Evolutionary conservation across 2,797 vertebrate genomes (phyloP), one percentile per base, ranked within the genome.

Genomic region (Champsocephalus esox): DNA sequence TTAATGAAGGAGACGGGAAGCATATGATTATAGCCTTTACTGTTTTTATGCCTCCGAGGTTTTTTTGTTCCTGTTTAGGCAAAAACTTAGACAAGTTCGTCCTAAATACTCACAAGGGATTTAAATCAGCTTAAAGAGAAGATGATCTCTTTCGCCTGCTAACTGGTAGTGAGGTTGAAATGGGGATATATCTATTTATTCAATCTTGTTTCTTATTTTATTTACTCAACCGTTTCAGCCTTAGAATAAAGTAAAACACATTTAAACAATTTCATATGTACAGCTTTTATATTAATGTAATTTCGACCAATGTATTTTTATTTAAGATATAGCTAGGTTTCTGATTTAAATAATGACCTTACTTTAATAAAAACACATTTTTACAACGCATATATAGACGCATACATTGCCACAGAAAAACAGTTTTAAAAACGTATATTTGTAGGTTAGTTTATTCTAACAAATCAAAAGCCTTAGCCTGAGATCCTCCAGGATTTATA

Each of bases 401-500:
- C 2, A 9, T 13, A 12, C 82, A 75, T 68, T 59, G 28, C 24
- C 55, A 56, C 17, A 55, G 10, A 46, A 4, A 41, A 60, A 24
- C 14, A 17, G 54, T 17, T 54, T 17, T 61, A 75, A 54, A 43
- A 73, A 3, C 3, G 3, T 50, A 24, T 79, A 77, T 87, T 86
- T 91, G 69, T 45, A 61, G 60, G 51, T 73, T 75, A 73, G 69
- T 90, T 88, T 87, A 83, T 82, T 91, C 70, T 43, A 75, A 70
- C 67, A 87, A 90, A 89, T 87, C 73, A 88, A 85, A 90, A 73
- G 81, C 81, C 71, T 81, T 57, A 59, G 80, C 72, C 79, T 60
- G 74, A 81, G 73, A 73, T 90, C 91, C 87, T 88, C 60, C 51
- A 86, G 88, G 92, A 92, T 90, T 91, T 85, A 88, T 93, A 92